Percentiles rank a stretch among this genome's conserved stretches.
phyloP scores from a whole-genome alignment of 2,888 invertebrate species.

The Andrena trimmerana region DNA sequence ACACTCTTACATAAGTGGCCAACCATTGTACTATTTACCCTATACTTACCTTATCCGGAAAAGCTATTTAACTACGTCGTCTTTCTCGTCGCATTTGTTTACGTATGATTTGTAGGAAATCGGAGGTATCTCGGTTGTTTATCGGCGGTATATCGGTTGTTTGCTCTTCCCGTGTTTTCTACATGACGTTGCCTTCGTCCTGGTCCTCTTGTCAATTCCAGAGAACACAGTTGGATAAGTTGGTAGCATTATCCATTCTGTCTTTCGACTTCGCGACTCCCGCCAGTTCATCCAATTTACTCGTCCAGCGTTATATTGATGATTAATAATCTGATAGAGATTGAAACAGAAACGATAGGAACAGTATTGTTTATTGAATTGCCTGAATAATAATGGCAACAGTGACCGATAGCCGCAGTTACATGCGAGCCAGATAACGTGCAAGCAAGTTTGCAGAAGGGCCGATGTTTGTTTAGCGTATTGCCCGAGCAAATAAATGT shows the following conservation, averaged over 20 bases:
- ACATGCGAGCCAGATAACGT: conserved; percentile 49
- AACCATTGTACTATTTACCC: too few relatives aligned
- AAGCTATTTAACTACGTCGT: too few relatives aligned
- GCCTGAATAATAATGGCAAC: conserved; percentile 51
- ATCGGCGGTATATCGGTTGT: background rate
- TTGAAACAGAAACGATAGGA: conserved; percentile 11
- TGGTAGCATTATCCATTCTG: background rate
- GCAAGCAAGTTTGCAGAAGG: conserved; percentile 47
- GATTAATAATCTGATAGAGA: conserved; percentile 25
- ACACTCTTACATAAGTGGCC: too few relatives aligned
- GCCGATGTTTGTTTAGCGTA: conserved; percentile 59
- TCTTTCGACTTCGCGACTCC: background rate
- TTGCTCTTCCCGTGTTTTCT: background rate
- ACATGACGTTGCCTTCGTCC: background rate
- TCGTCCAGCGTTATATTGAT: conserved; percentile 11
- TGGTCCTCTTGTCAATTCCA: background rate
- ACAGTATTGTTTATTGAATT: conserved; percentile 18
- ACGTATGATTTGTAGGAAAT: background rate
- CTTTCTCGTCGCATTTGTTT: too few relatives aligned
- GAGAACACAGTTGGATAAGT: background rate
- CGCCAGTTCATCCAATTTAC: background rate
- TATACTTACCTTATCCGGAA: background rate
- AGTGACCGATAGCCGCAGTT: conserved; percentile 58
- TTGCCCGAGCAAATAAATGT: conserved; percentile 62
- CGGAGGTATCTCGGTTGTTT: background rate